These are phyloP conservation scores for Oophaga sylvatica DNA, from an alignment of 2,797 vertebrate species.

Conservation along the genomic window DNA sequence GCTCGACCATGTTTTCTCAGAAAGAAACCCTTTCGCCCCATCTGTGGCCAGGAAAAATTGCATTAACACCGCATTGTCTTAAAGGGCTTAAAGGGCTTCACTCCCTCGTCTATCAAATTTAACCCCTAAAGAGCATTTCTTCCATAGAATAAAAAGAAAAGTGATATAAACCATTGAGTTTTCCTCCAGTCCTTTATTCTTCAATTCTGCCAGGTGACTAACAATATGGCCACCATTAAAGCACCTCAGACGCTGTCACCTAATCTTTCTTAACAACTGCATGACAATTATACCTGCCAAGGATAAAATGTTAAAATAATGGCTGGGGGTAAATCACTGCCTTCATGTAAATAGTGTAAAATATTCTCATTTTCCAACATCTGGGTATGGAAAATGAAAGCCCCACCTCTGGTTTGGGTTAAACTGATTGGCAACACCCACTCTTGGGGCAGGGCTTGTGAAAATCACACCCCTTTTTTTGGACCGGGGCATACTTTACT, in stretches of 20 bases:
- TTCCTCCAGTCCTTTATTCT: not conserved
- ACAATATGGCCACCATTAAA: not conserved
- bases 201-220: not conserved
- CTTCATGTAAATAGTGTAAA: not conserved
- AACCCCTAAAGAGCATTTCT: not conserved
- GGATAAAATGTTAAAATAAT: too few species aligned
- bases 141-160: not conserved
- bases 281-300: too few species aligned
- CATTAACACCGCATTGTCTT: too few species aligned
- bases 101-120: not conserved
- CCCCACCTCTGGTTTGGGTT: too few species aligned
- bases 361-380: too few species aligned
- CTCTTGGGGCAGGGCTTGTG: too few species aligned
- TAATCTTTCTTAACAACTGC: too few species aligned
- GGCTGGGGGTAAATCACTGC: not conserved
- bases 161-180: too few species aligned
- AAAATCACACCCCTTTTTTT: too few species aligned
- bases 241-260: not conserved
- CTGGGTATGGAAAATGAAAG: too few species aligned
- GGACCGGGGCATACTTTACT: too few species aligned
- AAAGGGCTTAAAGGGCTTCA: not conserved
- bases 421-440: too few species aligned
- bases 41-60: not conserved
- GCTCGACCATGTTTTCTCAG: slow-evolving; percentile 15
- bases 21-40: slow-evolving; percentile 14